These are phyloP conservation scores for Acheta domesticus DNA, from an alignment of 2,888 invertebrate species.

Conservation along the genomic window DNA sequence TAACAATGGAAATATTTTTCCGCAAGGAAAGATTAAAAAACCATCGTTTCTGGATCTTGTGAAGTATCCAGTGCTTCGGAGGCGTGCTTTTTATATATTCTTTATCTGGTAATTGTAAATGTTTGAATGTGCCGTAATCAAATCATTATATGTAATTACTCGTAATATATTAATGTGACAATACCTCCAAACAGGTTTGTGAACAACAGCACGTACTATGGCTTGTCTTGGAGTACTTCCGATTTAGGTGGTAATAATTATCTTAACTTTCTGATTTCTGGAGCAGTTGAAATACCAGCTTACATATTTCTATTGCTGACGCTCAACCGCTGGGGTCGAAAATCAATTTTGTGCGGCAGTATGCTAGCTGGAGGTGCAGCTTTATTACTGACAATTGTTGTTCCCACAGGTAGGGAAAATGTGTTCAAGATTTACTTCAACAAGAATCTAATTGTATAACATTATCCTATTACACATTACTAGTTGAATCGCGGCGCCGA, in stretches of 20 bases:
- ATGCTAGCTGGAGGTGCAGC: conserved; percentile 62
- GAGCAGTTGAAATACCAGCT: conserved; percentile 70
- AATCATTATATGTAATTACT: not conserved
- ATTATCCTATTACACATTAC: not conserved
- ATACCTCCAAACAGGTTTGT: conserved; percentile 44
- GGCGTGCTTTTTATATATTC: conserved; percentile 64
- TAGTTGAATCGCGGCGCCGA: too few species aligned
- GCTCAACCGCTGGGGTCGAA: conserved; percentile 67
- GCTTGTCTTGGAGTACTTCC: conserved; percentile 47
- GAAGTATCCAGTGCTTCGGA: conserved; percentile 60
- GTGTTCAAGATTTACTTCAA: conserved; percentile 30
- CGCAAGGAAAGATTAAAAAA: not conserved
- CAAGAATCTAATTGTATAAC: not conserved
- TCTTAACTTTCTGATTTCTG: conserved; percentile 69
- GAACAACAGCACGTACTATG: conserved; percentile 47
- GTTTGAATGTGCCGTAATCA: not conserved
- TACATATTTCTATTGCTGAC: conserved; percentile 63
- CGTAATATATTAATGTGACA: not conserved
- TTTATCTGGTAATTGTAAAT: conserved; percentile 66
- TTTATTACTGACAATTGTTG: conserved; percentile 56
- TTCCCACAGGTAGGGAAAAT: conserved; percentile 55
- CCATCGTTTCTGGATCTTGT: conserved; percentile 36
- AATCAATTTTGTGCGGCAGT: conserved; percentile 64
- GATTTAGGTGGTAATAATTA: conserved; percentile 47
- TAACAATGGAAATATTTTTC: not conserved